Percentiles rank a stretch among this genome's conserved stretches.
These are phyloP conservation scores for Stegodyphus dumicola DNA, from an alignment of 1,140 invertebrate species.

Conservation along the genomic window DNA sequence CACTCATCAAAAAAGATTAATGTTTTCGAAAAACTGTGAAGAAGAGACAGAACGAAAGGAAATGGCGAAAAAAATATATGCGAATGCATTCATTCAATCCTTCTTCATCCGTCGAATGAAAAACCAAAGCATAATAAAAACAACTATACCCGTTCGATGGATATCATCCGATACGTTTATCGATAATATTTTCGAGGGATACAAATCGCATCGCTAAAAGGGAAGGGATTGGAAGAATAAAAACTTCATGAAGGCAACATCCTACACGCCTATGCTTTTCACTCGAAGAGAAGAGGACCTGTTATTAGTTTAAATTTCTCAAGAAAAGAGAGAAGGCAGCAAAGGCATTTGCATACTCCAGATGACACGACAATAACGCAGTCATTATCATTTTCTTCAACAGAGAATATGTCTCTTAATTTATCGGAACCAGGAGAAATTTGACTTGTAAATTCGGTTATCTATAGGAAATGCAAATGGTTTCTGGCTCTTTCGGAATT, in stretches of 20 bases:
- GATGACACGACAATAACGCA: constrained; percentile 36
- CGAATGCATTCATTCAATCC: constrained; percentile 23
- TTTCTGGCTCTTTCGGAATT: constrained; percentile 8
- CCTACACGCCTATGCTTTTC: neutral
- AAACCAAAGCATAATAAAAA: constrained; percentile 19
- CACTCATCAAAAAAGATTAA: constrained; percentile 43
- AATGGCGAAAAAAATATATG: neutral
- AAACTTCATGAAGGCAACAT: neutral
- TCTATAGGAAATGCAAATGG: constrained; percentile 44
- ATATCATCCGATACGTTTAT: constrained; percentile 40
- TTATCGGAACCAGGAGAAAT: constrained; percentile 34
- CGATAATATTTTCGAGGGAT: constrained; percentile 30
- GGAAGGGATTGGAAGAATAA: neutral
- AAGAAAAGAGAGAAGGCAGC: neutral
- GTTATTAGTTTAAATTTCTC: constrained; percentile 56
- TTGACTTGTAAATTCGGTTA: constrained; percentile 53
- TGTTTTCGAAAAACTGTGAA: neutral
- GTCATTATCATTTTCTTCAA: constrained; percentile 51
- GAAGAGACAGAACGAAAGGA: neutral
- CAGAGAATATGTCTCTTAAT: constrained; percentile 45
- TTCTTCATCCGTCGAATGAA: constrained; percentile 15
- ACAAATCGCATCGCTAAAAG: too few species aligned
- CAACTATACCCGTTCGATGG: constrained; percentile 27
- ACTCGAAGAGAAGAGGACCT: neutral
- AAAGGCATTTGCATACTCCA: constrained; percentile 27